Evolutionary conservation across 2,888 invertebrate genomes (phyloP).

Genomic region (Drosophila dives): DNA sequence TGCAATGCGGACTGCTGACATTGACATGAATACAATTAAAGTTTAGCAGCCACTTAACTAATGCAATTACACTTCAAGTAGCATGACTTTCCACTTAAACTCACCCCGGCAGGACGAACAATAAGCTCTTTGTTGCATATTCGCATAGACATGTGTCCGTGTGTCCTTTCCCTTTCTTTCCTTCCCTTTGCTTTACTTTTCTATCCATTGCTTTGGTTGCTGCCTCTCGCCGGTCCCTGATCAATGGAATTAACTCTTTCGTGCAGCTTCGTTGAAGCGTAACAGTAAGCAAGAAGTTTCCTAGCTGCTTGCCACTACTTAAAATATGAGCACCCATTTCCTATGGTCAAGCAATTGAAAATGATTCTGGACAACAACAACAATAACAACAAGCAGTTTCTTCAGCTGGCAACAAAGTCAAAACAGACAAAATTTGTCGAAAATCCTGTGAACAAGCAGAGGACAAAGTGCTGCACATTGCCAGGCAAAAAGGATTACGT

Average conservation of each 20-base stretch:
- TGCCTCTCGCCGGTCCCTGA: not conserved
- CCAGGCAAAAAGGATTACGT: conserved; percentile 78
- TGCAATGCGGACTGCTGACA: conserved; percentile 23
- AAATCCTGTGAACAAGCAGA: conserved; percentile 78
- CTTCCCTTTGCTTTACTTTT: not conserved
- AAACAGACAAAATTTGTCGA: conserved; percentile 80
- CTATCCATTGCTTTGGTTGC: not conserved
- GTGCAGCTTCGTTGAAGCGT: conserved; percentile 75
- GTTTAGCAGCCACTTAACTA: conserved; percentile 69
- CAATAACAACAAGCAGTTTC: conserved; percentile 12
- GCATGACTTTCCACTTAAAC: conserved; percentile 62
- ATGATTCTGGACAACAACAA: conserved; percentile 67
- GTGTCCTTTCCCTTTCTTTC: not conserved
- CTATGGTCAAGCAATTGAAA: conserved; percentile 80
- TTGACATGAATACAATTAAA: conserved; percentile 50
- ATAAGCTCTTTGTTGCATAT: conserved; percentile 67
- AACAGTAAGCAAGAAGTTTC: conserved; percentile 76
- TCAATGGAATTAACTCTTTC: conserved; percentile 51
- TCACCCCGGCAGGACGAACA: conserved; percentile 43
- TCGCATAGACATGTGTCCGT: conserved; percentile 38
- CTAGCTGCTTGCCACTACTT: conserved; percentile 73
- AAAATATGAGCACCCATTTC: conserved; percentile 80
- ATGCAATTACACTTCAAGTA: conserved; percentile 76
- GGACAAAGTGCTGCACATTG: conserved; percentile 80
- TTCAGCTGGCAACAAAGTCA: conserved; percentile 62